These are phyloP conservation scores for Lophotis ruficrista DNA, from an alignment of 2,113 vertebrate genomes.

Conservation along the genomic window DNA sequence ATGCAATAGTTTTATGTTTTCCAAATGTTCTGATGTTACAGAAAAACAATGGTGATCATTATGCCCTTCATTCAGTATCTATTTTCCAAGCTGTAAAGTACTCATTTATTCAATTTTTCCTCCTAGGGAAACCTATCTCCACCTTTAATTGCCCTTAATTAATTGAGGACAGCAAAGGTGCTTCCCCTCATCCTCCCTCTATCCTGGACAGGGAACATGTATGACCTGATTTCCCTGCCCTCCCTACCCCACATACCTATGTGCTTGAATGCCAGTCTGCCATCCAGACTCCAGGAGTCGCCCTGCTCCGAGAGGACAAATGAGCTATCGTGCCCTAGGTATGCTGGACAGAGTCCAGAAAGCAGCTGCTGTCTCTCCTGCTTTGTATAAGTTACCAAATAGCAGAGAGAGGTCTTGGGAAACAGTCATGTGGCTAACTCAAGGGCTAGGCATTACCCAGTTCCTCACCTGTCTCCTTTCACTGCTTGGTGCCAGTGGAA, in stretches of 20 bases:
- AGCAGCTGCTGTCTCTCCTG: neutral
- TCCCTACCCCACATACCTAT: neutral
- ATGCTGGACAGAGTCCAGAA: neutral
- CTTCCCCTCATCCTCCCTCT: neutral
- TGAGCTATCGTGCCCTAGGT: neutral
- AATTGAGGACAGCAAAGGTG: neutral
- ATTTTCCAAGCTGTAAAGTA: neutral
- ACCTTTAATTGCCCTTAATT: neutral
- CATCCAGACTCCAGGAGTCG: neutral
- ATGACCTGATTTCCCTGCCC: neutral
- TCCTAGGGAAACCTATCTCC: neutral
- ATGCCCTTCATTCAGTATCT: neutral
- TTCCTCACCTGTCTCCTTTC: neutral
- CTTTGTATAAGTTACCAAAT: neutral
- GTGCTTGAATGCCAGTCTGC: neutral
- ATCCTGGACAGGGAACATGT: neutral
- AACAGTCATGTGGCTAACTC: neutral
- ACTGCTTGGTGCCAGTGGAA: neutral
- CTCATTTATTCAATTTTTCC: neutral
- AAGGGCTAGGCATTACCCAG: neutral
- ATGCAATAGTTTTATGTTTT: neutral
- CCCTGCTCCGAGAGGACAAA: neutral
- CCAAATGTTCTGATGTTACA: neutral
- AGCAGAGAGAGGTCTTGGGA: neutral
- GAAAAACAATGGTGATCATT: neutral